Base-by-base conservation (phyloP, 2,797 vertebrate species). In the Sternarchorhynchus goeldii region DNA sequence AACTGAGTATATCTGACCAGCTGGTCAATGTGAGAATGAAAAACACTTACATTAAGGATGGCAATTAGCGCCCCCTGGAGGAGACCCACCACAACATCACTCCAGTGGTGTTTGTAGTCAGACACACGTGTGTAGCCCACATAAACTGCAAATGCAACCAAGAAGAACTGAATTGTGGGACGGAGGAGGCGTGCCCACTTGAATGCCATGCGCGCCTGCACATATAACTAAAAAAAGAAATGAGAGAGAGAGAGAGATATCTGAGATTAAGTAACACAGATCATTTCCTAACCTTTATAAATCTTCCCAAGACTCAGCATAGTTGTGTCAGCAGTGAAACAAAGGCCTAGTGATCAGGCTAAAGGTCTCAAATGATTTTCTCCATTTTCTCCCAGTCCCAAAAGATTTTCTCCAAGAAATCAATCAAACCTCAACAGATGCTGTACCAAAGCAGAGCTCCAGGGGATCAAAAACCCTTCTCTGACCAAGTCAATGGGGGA, bases 81-180 rank as follows among this genome's bases (percentile, higher is more conserved):
- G 66, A 99, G 91, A 25, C 97, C 97, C 2, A 93, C 93, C 70
- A 99, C 77, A 0, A 99, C 96, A 0, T 99, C 97, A 0, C 95
- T 96, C 94, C 94, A 96, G 92, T 98, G 96, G 87, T 99, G 97
- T 58, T 97, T 97, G 91, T 96, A 94, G 91, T 99, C 97, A 0
- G 96, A 95, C 20, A 99, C 94, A 0, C 96, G 92, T 0, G 95
- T 96, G 91, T 97, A 98, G 29, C 93, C 97, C n/a, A 99, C 97
- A 0, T 94, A 98, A 56, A 99, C 79, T 0, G 97, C 91, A 0
- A 97, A 98, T 12, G 93, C 81, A 74, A 98, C 81, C 85, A 98
- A 91, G 90, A 97, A 95, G 92, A 98, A 98, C 92, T 99, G 97
- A 82, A 98, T 90, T 0, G 95, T 97, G 55, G 96, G 97, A 10